A percentile compares a stretch with the other conserved stretches of the same genome.
phyloP scores from a whole-genome alignment of 92 coral and sea anemone genomes.

The Chrysogorgia sp. region DNA sequence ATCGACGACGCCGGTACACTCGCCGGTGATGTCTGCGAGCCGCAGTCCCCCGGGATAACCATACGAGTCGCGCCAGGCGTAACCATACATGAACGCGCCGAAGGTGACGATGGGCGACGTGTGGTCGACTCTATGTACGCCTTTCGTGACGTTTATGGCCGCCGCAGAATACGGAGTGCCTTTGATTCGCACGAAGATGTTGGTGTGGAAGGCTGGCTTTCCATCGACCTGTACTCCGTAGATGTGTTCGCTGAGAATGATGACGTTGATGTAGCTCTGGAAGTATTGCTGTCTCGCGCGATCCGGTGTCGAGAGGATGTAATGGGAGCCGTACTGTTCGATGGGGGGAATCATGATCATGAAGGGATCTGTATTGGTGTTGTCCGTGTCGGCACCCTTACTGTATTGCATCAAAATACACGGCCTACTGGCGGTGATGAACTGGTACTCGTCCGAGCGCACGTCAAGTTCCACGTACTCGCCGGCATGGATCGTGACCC shows the following conservation, averaged over 20 bases:
- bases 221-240: slow-evolving; percentile 36
- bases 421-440: slow-evolving; percentile 65
- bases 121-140: slow-evolving; percentile 65
- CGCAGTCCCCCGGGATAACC: slow-evolving; percentile 80
- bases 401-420: slow-evolving; percentile 78
- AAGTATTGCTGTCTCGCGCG: slow-evolving; percentile 46
- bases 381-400: slow-evolving; percentile 37
- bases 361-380: slow-evolving; percentile 50
- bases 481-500: slow-evolving; percentile 49
- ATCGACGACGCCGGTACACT: slow-evolving; percentile 30
- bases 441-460: slow-evolving; percentile 40
- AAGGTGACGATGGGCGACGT: slow-evolving; percentile 66
- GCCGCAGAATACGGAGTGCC: slow-evolving; percentile 49
- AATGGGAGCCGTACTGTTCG: slow-evolving; percentile 51
- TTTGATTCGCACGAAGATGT: slow-evolving; percentile 36
- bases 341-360: slow-evolving; percentile 64
- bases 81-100: slow-evolving; percentile 70
- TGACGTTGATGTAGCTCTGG: slow-evolving; percentile 49
- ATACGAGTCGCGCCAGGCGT: slow-evolving; percentile 48
- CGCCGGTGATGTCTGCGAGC: slow-evolving; percentile 42
- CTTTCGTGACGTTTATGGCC: slow-evolving; percentile 41
- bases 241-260: slow-evolving; percentile 20
- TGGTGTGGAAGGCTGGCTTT: background rate
- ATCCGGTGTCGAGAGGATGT: slow-evolving; percentile 56
- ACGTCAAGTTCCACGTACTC: slow-evolving; percentile 50